Base-by-base conservation (phyloP, 2,888 invertebrate genomes). In the Drosophila acutilabella region DNA sequence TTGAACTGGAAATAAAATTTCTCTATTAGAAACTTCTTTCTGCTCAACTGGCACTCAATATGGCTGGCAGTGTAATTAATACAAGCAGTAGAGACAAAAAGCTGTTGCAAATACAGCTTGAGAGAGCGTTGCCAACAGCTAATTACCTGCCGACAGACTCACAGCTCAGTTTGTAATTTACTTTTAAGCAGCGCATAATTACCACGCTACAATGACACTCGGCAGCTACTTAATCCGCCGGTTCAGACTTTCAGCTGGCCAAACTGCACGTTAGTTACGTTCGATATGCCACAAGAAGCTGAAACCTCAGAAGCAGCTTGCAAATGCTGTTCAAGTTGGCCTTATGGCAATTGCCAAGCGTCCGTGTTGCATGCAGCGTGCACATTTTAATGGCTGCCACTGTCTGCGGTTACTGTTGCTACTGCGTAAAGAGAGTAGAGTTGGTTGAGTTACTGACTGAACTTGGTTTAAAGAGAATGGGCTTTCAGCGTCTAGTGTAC, bases 141-240 rank as follows among this genome's bases (percentile, higher is more conserved):
- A 57, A 74, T 74, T 74, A 67, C 36, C 54, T 58, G 47, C 47
- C 47, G 58, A 78, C 68, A 67, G 38, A 41, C 48, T 26, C n/a
- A 50, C 33, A 40, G 23, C 40, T 42, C 52, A 51, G 60, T 44
- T 65, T 44, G 69, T 73, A 71, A 73, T 71, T 84, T 72, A 66
- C 58, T 66, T 81, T 87, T 68, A 85, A 88, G 71, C 66, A 73
- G 73, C 52, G 60, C 73, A 73, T 84, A 84, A 88, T 84, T 88
- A 81, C 53, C 62, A 53, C 20, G 52, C 58, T 54, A 11, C 26
- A 71, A 18, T 16, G 38, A 52, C 13, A 23, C 30, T 13, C 10
- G 20, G n/a, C 40, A 52, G 44, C 41, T 69, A 45, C 50, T 70
- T 64, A 65, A 16, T 42, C 36, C 51, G 23, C 3, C 7, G 52